Evolutionary conservation across 2,797 vertebrate species (phyloP), one percentile per base, ranked within the genome.

Genomic region (Cuniculus paca): DNA sequence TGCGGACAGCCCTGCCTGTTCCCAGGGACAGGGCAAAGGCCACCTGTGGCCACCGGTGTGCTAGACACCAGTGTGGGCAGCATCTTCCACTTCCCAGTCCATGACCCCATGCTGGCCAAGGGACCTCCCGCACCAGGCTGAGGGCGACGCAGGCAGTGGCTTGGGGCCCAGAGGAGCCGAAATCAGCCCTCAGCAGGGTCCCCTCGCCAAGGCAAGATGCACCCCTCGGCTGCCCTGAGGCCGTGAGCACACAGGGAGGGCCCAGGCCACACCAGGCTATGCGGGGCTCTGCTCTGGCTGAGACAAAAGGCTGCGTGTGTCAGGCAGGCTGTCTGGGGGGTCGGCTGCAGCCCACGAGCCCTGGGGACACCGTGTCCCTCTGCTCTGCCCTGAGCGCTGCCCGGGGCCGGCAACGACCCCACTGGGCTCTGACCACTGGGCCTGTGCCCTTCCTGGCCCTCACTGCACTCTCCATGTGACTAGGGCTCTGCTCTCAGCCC

Each of bases 61-160:
- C 79, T 28, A 12, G n/a, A 65, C n/a, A 42, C 50, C 0, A n/a
- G 31, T 17, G 13, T 5, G 24, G 26, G 24, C 3, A 20, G n/a
- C 80, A n/a, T n/a, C n/a, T n/a, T n/a, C n/a, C 36, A 1, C 28
- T 75, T 77, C 31, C 52, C 10, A 48, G 36, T 54, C 39, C 48
- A 61, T 19, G 2, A 34, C n/a, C 7, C 10, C 8, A 10, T 9
- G 0, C 6, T 39, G 50, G 45, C 28, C 28, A 34, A 19, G 31
- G 10, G 45, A 58, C 19, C 9, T 36, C 45, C 24, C 24, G 0
- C 0, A n/a, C 56, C 0, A 6, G 9, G 45, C 48, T 24, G 31
- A 45, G 28, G 70, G 65, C 50, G 63, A 65, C 17, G 58, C 0
- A 4, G 12, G 48, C 28, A 12, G 6, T 1, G 17, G 34, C n/a